Conservation (phyloP, 2,113 vertebrate species). For the Nycticryphes semicollaris region DNA sequence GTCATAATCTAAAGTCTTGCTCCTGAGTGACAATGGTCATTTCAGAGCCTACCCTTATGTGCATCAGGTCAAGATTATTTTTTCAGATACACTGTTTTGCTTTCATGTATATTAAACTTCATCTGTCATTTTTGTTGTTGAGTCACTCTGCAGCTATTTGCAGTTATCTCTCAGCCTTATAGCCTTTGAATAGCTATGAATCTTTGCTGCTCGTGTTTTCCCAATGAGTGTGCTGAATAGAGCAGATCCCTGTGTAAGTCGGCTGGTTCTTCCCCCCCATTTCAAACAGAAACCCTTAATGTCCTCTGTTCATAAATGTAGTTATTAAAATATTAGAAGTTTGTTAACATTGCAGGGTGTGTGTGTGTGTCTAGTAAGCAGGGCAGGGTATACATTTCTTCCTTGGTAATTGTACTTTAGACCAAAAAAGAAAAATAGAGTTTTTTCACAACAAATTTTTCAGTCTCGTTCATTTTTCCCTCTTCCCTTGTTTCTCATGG, state of each 20-base stretch:
- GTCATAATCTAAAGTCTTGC: background rate
- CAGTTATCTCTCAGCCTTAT: background rate
- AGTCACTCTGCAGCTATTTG: background rate
- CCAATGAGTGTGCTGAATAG: background rate
- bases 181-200: background rate
- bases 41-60: background rate
- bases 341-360: background rate
- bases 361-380: background rate
- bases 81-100: rapidly evolving
- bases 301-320: background rate
- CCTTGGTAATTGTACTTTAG: background rate
- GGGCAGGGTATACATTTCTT: background rate
- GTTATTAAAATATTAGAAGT: background rate
- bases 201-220: background rate
- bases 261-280: background rate
- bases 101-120: background rate
- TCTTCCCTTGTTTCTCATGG: background rate
- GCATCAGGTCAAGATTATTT: background rate
- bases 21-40: background rate
- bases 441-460: background rate
- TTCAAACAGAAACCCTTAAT: background rate
- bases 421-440: background rate
- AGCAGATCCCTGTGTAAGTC: background rate
- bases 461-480: background rate
- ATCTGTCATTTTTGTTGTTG: background rate